These are phyloP conservation scores for Chelonus formosanus DNA, from an alignment of 2,888 invertebrate species.

Conservation along the genomic window DNA sequence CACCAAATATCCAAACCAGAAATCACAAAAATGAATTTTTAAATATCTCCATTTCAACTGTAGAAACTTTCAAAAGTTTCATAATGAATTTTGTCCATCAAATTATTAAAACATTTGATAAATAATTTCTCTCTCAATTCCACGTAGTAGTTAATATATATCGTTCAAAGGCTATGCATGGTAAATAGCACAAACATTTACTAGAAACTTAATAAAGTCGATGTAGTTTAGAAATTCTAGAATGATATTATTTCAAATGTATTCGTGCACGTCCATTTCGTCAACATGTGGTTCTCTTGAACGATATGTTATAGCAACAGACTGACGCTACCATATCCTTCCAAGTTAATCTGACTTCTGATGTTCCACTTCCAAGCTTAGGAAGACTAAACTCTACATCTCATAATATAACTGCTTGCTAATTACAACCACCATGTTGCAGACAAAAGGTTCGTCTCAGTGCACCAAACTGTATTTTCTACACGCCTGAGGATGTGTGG, in stretches of 20 bases:
- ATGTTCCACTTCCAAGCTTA: constrained; percentile 14
- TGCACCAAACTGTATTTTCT: constrained; percentile 14
- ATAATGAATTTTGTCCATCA: too few relatives aligned
- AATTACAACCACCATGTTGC: constrained; percentile 16
- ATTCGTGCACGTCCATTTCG: constrained; percentile 3
- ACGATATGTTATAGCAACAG: not conserved
- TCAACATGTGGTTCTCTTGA: constrained; percentile 6
- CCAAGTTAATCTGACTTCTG: constrained; percentile 22
- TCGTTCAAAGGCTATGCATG: too few relatives aligned
- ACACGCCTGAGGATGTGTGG: constrained; percentile 4
- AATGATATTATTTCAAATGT: not conserved
- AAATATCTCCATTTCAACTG: too few relatives aligned
- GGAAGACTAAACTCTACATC: constrained; percentile 9
- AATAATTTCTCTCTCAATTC: too few relatives aligned
- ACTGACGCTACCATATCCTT: constrained; percentile 3
- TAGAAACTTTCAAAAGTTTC: too few relatives aligned
- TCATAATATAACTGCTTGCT: constrained; percentile 8
- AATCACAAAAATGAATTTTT: too few relatives aligned
- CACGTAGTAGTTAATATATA: too few relatives aligned
- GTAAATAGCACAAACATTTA: not conserved
- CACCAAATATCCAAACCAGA: too few relatives aligned
- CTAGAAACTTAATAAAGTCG: not conserved
- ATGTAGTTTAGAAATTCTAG: constrained; percentile 1
- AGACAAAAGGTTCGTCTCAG: constrained; percentile 21
- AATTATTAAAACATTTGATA: too few relatives aligned